Evolutionary conservation across 2,113 vertebrate species (phyloP), one percentile per base, ranked within the genome.

Genomic region (Cygnus buccinator): DNA sequence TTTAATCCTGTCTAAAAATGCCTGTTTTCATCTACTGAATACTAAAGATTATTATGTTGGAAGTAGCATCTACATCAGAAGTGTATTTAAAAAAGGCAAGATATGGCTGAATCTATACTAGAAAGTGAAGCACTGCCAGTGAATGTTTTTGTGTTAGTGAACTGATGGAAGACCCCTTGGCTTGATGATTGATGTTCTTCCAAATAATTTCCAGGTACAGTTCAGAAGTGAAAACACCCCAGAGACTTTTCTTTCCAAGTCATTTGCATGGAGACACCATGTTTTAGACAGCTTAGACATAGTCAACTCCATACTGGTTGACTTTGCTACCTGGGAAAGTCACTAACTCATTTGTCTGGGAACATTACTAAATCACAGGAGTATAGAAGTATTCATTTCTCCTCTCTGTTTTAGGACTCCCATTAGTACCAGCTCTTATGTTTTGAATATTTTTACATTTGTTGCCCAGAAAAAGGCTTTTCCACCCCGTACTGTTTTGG

Each of bases 241-340:
- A 50, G 59, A 44, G 23, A 55, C 46, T 2, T n/a, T 61, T 65
- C 71, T 72, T 8, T 1, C 43, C 25, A 46, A 81, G 26, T 41
- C 1, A 0, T 20, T 37, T 0, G 2, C 9, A 9, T 28, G 7
- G 33, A 58, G 52, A n/a, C 37, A 84, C 17, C 11, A 18, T 0
- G 0, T 33, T 79, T 84, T 80, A 67, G 33, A 67, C 11, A 63
- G n/a, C 35, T 68, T 63, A 81, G 19, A 50, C 16, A 18, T 10
- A 39, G 35, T 5, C 41, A 92, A 8, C 3, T 87, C 43, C 26
- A 23, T 59, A n/a, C 5, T 2, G 3, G 13, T 4, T 76, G 37
- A 54, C 52, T 16, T 72, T 35, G 13, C 28, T 75, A 3, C 23
- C 11, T 39, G 58, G 26, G 52, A 18, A 92, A 87, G 25, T 58